phyloP scores from a whole-genome alignment of 2,113 vertebrate genomes.

The Orycteropus afer region DNA sequence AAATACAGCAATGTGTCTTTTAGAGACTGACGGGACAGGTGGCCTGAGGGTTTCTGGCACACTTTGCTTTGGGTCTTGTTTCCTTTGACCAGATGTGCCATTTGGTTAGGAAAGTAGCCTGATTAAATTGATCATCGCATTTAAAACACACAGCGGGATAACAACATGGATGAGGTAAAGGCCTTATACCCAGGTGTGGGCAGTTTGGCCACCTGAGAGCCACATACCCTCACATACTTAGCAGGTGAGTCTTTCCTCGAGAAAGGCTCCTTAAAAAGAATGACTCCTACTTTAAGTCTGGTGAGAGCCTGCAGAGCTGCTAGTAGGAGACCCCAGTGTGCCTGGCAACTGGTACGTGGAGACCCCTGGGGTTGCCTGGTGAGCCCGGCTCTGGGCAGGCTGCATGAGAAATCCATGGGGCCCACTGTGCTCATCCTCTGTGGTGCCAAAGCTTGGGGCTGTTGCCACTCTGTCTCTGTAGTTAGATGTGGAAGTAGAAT shows the following conservation, averaged over 20 bases:
- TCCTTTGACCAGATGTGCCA: background rate
- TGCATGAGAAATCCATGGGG: accelerated
- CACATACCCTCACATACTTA: background rate
- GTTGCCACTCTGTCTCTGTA: background rate
- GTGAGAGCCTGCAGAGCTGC: background rate
- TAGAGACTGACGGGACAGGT: accelerated
- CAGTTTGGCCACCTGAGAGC: accelerated
- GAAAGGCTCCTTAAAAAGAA: accelerated
- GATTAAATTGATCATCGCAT: too few species aligned
- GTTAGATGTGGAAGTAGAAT: accelerated
- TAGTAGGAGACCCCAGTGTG: accelerated
- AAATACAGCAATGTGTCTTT: accelerated
- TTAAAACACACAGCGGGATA: background rate
- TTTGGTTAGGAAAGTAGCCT: background rate
- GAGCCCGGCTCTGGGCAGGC: accelerated
- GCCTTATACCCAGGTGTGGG: background rate
- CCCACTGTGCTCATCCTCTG: background rate
- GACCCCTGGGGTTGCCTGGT: background rate
- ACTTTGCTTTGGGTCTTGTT: background rate
- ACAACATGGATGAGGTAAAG: accelerated
- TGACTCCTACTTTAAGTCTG: background rate
- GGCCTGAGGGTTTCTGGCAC: background rate
- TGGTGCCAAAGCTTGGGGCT: accelerated
- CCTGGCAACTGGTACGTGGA: accelerated
- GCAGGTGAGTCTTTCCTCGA: accelerated